These are phyloP conservation scores for Imbricaverruca yamaguchii DNA, from an alignment of 2,888 invertebrate genomes.

Conservation along the genomic window DNA sequence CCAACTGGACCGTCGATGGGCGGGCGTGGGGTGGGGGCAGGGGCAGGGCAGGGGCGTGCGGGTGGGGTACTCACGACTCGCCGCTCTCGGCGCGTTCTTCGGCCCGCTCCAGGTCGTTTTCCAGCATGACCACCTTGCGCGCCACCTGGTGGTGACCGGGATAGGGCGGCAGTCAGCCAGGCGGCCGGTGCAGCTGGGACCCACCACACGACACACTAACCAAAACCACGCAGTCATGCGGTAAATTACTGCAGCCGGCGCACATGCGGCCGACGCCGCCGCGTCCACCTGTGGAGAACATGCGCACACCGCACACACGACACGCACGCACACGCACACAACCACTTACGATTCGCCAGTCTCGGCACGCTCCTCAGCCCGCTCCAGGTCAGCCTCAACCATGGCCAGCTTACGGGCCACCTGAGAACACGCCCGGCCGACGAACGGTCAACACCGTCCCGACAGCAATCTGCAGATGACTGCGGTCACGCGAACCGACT, in stretches of 20 bases:
- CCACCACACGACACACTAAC: too few relatives aligned
- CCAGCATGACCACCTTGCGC: slow-evolving; percentile 98
- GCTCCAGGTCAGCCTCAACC: slow-evolving; percentile 54
- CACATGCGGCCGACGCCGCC: too few relatives aligned
- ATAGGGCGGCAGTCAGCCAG: neutral
- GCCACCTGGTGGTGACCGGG: slow-evolving; percentile 64
- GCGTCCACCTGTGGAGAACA: neutral
- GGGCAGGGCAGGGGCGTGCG: neutral
- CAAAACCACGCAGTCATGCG: neutral
- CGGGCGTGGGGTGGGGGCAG: too few relatives aligned
- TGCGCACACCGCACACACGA: neutral
- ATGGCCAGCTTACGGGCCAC: slow-evolving; percentile 54
- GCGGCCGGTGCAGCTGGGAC: too few relatives aligned
- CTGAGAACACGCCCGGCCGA: slow-evolving; percentile 37
- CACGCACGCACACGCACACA: neutral
- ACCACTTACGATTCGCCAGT: slow-evolving; percentile 50
- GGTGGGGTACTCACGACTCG: slow-evolving; percentile 58
- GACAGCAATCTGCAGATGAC: too few relatives aligned
- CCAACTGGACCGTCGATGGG: too few relatives aligned
- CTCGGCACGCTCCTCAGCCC: slow-evolving; percentile 53
- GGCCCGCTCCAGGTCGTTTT: slow-evolving; percentile 96
- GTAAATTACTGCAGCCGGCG: neutral
- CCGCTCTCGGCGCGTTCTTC: slow-evolving; percentile 95
- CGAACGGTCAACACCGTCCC: too few relatives aligned
- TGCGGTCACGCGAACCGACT: too few relatives aligned